Conservation (phyloP, 2,113 vertebrate genomes). For the Dipodomys spectabilis region DNA sequence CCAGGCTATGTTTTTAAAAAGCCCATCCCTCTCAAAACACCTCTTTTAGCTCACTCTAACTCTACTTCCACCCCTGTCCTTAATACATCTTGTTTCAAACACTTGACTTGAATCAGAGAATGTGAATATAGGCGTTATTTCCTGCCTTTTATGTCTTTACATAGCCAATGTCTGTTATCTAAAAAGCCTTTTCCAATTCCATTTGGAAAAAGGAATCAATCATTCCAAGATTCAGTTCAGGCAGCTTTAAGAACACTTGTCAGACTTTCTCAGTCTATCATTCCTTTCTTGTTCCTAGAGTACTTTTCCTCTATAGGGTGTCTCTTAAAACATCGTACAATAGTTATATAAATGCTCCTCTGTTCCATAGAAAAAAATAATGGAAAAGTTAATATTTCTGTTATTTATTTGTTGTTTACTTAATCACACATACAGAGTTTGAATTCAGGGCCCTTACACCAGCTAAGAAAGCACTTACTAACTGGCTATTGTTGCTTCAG, state of each 20-base stretch:
- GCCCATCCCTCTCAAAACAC: not conserved
- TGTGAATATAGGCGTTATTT: not conserved
- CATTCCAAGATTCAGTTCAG: not conserved
- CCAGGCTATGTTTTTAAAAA: not conserved
- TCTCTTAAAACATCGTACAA: not conserved
- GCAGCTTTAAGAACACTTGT: not conserved
- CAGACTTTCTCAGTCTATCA: not conserved
- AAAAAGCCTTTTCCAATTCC: slow-evolving; percentile 18
- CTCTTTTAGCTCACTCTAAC: not conserved
- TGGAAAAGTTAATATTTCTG: too few species aligned
- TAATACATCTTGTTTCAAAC: not conserved
- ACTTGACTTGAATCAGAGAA: not conserved
- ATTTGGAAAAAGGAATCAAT: not conserved
- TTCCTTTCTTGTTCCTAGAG: not conserved
- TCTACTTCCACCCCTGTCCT: not conserved
- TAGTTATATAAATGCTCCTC: not conserved
- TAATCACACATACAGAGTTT: too few species aligned
- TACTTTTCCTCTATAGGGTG: not conserved
- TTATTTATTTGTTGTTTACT: too few species aligned
- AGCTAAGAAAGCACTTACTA: too few species aligned
- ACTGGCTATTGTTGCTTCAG: too few species aligned
- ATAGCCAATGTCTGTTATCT: not conserved
- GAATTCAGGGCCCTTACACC: too few species aligned
- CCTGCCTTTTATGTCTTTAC: not conserved
- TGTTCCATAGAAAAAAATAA: not conserved